phyloP scores from a whole-genome alignment of 2,113 vertebrate genomes.

The Phylloscopus whistleri region DNA sequence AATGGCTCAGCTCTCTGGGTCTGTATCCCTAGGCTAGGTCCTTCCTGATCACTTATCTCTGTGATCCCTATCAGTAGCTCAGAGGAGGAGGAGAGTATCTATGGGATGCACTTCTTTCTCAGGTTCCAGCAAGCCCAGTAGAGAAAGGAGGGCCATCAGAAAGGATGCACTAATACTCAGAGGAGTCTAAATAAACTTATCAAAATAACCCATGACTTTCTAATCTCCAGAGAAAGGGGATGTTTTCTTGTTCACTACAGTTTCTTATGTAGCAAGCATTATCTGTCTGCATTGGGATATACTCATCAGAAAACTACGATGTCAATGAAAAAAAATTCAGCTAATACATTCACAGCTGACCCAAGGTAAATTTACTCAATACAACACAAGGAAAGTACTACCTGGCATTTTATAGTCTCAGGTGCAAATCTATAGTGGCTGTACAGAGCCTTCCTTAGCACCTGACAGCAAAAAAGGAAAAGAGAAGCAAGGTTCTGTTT shows the following conservation, averaged over 20 bases:
- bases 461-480: background rate
- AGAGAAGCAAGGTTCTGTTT: background rate
- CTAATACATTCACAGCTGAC: background rate
- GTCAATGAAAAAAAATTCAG: background rate
- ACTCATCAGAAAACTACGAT: background rate
- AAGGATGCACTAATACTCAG: background rate
- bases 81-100: background rate
- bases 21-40: background rate
- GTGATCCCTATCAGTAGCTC: background rate
- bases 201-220: no score
- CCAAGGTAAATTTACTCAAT: background rate
- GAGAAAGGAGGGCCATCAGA: background rate
- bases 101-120: background rate
- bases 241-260: background rate
- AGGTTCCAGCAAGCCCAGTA: background rate
- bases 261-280: background rate
- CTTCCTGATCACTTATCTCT: background rate
- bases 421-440: background rate
- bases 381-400: background rate
- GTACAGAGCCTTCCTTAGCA: background rate
- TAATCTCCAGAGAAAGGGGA: background rate
- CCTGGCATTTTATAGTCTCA: background rate
- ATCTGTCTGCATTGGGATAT: background rate
- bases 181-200: background rate
- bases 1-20: background rate